These are phyloP conservation scores for Reinhardtius hippoglossoides DNA, from an alignment of 2,113 vertebrate species.

Conservation along the genomic window DNA sequence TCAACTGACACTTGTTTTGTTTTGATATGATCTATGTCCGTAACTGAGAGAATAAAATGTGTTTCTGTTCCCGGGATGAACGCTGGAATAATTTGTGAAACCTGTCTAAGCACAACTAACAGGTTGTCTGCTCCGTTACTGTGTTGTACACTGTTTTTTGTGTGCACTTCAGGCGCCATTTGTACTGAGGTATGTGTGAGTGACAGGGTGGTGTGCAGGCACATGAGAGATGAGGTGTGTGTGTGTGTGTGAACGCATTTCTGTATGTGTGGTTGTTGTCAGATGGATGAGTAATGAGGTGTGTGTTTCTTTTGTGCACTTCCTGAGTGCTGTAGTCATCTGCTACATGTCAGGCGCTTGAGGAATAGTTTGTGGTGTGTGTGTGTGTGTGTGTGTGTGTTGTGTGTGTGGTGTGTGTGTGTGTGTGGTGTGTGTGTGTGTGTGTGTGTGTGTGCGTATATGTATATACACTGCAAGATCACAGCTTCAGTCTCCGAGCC, in stretches of 20 bases:
- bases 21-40: neutral
- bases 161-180: conserved; percentile 3
- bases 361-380: conserved; percentile 21
- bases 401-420: neutral
- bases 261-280: conserved; percentile 29
- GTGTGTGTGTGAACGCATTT: neutral
- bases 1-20: neutral
- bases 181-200: conserved; percentile 44
- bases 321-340: conserved; percentile 27
- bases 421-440: neutral
- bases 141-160: conserved; percentile 3
- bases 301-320: conserved; percentile 37
- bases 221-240: conserved; percentile 49
- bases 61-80: neutral
- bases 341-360: conserved; percentile 41
- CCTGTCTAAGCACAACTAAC: conserved; percentile 43
- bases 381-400: neutral
- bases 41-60: neutral
- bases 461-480: conserved; percentile 27
- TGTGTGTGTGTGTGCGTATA: neutral
- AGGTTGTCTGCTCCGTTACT: conserved; percentile 35
- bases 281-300: conserved; percentile 65
- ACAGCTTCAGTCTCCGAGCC: conserved; percentile 24
- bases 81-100: conserved; percentile 24
- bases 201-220: conserved; percentile 41